Base-by-base conservation (phyloP, 1,140 invertebrate genomes). In the Anastrepha obliqua region DNA sequence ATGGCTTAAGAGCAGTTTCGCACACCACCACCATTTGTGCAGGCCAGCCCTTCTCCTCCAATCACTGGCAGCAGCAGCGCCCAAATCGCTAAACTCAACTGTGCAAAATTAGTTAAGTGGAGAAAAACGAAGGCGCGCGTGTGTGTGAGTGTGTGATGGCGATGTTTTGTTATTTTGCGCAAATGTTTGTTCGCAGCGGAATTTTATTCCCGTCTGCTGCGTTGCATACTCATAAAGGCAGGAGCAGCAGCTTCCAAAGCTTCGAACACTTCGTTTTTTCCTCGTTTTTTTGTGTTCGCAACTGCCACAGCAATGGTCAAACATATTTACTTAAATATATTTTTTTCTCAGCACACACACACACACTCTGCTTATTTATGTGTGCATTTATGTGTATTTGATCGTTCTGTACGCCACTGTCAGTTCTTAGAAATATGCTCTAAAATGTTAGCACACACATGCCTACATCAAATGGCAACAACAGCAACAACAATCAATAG, bases 341-440 rank as follows among this genome's bases (percentile, higher is more conserved):
- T 42, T 74, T 17, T 44, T 51, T 74, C 15, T 42, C 44, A 51
- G 70, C 8, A 39, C 15, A 47, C 11, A 74, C 11, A 74, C 17
- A 6, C 39, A 51, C 17, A 51, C 17, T 0, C 11, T 3, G 6
- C 44, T 47, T 15, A 15, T 51, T 5, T 2, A 74, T 2, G n/a
- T 7, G 47, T 7, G 20, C 44, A 44, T 55, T 51, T n/a, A 51
- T 17, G 13, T 15, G 2, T 6, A 8, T 78, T 8, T 74, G 11
- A 3, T 11, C 13, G 39, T 81, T 51, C 13, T 74, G 15, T 47
- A 11, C 67, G 17, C 6, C 67, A 17, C 42, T 42, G 74, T 20
- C 74, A 81, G 47, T 81, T 81, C 74, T 51, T 81, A 81, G 74
- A 81, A 81, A 81, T 81, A 55, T 81, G 2, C 74, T 29, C 44